These are phyloP conservation scores for Eurypyga helias DNA, from an alignment of 2,113 vertebrate species.

Conservation along the genomic window DNA sequence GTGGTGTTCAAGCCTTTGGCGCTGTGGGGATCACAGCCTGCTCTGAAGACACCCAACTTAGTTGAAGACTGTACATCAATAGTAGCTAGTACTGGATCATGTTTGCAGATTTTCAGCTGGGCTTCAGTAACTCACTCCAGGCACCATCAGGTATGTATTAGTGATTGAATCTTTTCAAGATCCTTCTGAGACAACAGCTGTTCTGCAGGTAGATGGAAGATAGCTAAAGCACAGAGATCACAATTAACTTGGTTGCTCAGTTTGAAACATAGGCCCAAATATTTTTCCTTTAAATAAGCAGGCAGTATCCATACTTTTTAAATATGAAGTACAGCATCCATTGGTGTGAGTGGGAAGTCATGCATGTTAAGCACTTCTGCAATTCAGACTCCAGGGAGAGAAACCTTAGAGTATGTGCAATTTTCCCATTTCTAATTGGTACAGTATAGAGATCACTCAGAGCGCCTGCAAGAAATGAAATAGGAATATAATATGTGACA, in stretches of 20 bases:
- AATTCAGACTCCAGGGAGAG: neutral
- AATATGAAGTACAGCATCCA: neutral
- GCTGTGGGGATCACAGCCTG: neutral
- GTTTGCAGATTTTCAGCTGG: neutral
- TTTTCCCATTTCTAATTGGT: neutral
- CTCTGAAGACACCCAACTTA: neutral
- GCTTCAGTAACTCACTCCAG: neutral
- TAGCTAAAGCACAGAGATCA: neutral
- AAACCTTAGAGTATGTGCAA: neutral
- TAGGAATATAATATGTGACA: neutral
- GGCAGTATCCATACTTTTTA: neutral
- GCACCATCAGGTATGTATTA: neutral
- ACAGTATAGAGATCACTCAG: neutral
- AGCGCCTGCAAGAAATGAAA: neutral
- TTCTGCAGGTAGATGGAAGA: neutral
- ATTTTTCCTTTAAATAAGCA: neutral
- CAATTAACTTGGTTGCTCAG: neutral
- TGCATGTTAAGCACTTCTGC: neutral
- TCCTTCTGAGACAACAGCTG: neutral
- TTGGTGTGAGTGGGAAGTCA: neutral
- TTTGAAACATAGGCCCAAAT: neutral
- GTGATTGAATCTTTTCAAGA: neutral
- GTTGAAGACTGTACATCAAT: rapidly evolving
- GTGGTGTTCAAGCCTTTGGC: neutral
- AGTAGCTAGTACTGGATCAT: neutral